Percentiles rank a stretch among this genome's conserved stretches.
Conservation (phyloP, 1,140 invertebrate genomes). For the Dufourea novaeangliae region DNA sequence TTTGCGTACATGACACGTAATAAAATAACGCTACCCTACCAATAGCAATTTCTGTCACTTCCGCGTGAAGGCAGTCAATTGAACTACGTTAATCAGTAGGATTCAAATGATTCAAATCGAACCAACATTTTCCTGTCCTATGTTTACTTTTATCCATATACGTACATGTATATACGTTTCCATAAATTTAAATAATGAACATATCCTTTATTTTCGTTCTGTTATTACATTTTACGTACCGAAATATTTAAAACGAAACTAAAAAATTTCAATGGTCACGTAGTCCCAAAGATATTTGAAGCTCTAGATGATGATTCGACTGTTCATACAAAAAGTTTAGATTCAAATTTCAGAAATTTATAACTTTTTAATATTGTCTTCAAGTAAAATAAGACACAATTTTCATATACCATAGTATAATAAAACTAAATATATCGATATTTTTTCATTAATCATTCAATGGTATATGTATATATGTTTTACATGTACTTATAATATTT, state of each 20-base stretch:
- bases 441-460: no score
- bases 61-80: slow-evolving; percentile 33
- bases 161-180: neutral
- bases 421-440: no score
- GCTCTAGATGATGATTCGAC: neutral
- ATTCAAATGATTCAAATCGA: slow-evolving; percentile 12
- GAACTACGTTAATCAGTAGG: slow-evolving; percentile 51
- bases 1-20: slow-evolving; percentile 60
- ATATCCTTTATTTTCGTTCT: neutral
- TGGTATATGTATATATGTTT: no score
- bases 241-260: neutral
- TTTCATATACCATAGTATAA: no score
- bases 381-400: no score
- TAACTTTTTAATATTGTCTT: no score
- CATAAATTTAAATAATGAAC: neutral
- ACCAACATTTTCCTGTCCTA: neutral
- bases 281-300: no score
- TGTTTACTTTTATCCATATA: neutral
- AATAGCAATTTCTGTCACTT: slow-evolving; percentile 43
- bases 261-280: no score
- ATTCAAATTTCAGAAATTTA: no score
- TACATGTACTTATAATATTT: no score
- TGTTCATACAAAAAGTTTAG: neutral
- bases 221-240: neutral
- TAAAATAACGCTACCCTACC: slow-evolving; percentile 42